These are phyloP conservation scores for Allobates femoralis DNA, from an alignment of 2,797 vertebrate species.

Conservation along the genomic window DNA sequence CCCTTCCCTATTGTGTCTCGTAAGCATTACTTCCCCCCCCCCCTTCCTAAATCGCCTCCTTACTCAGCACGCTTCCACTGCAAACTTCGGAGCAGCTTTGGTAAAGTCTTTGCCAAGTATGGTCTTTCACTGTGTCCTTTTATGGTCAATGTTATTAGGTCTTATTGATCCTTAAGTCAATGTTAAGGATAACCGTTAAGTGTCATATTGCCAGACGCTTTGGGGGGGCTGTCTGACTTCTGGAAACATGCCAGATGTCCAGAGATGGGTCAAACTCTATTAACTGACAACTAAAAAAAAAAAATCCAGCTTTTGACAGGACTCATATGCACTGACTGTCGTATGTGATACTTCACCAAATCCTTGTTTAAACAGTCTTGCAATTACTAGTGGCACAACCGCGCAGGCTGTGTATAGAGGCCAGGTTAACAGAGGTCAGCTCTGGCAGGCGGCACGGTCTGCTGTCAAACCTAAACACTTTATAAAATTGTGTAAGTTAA, in stretches of 20 bases:
- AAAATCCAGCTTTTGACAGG: conserved; percentile 54
- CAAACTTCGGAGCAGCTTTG: conserved; percentile 9
- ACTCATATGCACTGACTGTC: not conserved
- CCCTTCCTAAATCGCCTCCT: conserved; percentile 19
- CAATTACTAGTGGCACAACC: conserved; percentile 58
- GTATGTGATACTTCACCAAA: conserved; percentile 48
- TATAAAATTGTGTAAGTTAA: conserved; percentile 61
- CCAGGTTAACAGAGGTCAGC: conserved; percentile 56
- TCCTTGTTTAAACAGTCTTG: conserved; percentile 60
- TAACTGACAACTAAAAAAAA: conserved; percentile 34
- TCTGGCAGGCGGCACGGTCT: conserved; percentile 43
- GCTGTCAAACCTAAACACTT: conserved; percentile 58
- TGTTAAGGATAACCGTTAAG: conserved; percentile 46
- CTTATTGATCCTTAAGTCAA: conserved; percentile 56
- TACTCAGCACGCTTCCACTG: not conserved
- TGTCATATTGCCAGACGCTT: conserved; percentile 58
- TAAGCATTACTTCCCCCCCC: not conserved
- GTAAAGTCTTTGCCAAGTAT: conserved; percentile 41
- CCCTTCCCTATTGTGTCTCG: not conserved
- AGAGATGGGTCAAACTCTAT: conserved; percentile 42
- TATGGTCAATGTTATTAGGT: conserved; percentile 53
- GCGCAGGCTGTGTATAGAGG: conserved; percentile 51
- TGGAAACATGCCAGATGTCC: conserved; percentile 57
- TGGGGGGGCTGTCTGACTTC: conserved; percentile 47
- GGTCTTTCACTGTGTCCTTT: conserved; percentile 53